A percentile compares a stretch with the other conserved stretches of the same genome.
phyloP scores from a whole-genome alignment of 2,113 vertebrate genomes.

The Hipposideros armiger region DNA sequence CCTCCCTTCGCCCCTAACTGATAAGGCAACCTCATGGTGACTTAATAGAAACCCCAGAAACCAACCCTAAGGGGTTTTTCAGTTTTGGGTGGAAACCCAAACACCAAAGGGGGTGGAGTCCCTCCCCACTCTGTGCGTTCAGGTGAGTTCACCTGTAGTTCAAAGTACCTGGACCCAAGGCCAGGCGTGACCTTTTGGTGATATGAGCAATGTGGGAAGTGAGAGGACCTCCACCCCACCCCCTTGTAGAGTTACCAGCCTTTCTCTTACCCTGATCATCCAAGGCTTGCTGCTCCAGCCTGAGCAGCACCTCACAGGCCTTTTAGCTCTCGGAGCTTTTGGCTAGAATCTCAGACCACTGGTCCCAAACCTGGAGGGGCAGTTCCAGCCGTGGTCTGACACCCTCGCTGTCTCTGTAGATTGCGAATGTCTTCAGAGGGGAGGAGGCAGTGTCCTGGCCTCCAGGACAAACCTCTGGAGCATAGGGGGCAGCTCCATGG shows the following conservation, averaged over 20 bases:
- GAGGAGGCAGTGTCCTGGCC: not conserved
- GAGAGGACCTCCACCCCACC: not conserved
- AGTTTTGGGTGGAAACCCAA: not conserved
- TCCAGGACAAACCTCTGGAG: not conserved
- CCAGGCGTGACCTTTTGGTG: not conserved
- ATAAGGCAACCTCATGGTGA: not conserved
- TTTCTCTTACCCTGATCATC: not conserved
- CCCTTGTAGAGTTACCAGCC: accelerated
- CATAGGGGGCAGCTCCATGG: not conserved
- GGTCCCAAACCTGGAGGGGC: not conserved
- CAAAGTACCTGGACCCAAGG: not conserved
- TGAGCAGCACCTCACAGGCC: not conserved
- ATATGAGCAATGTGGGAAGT: not conserved
- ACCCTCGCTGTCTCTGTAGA: not conserved
- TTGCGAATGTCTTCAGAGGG: not conserved
- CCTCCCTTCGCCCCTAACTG: not conserved
- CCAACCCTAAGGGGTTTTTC: not conserved
- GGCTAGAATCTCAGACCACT: not conserved
- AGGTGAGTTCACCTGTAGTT: not conserved
- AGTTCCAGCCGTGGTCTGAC: no score
- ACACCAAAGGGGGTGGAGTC: not conserved
- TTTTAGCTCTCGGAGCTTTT: not conserved
- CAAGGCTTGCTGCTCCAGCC: accelerated
- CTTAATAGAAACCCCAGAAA: not conserved
- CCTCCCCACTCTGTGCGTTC: not conserved